A percentile compares a stretch with the other conserved stretches of the same genome.
Conservation (phyloP, 1,140 invertebrate species). For the Holotrichia oblita region DNA sequence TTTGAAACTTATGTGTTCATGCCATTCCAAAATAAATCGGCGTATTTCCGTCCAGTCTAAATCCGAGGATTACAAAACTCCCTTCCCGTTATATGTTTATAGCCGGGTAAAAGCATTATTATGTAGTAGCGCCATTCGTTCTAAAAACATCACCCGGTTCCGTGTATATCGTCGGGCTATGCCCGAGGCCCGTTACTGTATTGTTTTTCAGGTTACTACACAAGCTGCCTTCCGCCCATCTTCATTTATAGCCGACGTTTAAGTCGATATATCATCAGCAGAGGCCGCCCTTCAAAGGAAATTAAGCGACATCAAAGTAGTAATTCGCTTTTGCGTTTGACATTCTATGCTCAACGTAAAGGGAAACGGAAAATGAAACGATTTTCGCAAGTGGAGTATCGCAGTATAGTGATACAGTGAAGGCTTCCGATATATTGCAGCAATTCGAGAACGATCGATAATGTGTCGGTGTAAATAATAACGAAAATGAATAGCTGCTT, state of each 20-base stretch:
- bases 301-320: constrained; percentile 16
- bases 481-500: no score
- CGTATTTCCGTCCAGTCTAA: constrained; percentile 42
- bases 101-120: constrained; percentile 46
- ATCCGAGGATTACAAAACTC: constrained; percentile 45
- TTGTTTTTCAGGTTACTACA: constrained; percentile 17
- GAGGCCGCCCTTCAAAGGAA: background rate
- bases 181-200: background rate
- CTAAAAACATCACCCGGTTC: background rate
- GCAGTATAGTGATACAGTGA: background rate
- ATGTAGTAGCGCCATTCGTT: constrained; percentile 1
- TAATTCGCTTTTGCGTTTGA: constrained; percentile 20
- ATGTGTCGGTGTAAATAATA: background rate
- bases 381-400: background rate
- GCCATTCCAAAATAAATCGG: constrained; percentile 43
- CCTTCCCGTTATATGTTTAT: constrained; percentile 45
- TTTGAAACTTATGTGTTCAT: background rate
- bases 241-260: constrained; percentile 12
- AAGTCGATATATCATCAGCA: background rate
- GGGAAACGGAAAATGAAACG: constrained; percentile 16
- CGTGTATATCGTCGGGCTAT: background rate
- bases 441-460: background rate
- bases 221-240: background rate
- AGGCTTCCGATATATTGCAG: background rate
- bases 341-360: background rate